Conservation (phyloP, 1,140 invertebrate genomes). For the Triops longicaudatus region DNA sequence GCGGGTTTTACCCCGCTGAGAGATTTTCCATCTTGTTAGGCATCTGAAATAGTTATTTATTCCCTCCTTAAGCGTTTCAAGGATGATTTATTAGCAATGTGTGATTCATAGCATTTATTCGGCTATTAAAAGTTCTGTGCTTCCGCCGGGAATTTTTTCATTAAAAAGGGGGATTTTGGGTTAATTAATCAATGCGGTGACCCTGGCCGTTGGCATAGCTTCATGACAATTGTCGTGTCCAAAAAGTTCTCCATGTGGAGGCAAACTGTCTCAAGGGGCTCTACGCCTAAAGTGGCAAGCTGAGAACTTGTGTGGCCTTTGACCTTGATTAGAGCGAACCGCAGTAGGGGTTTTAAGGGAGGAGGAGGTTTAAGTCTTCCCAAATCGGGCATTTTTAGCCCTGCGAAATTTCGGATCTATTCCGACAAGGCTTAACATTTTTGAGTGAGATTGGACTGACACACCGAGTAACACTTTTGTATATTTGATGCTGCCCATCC, state of each 20-base stretch:
- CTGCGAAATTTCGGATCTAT: background rate
- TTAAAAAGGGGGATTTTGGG: background rate
- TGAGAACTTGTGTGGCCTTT: slow-evolving; percentile 11
- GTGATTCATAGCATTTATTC: background rate
- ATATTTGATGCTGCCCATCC: too few species aligned
- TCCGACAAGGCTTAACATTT: background rate
- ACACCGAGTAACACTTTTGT: background rate
- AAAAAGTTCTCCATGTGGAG: background rate
- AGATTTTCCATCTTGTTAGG: background rate
- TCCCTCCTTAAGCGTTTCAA: background rate
- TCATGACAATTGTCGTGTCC: background rate
- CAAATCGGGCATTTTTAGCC: background rate
- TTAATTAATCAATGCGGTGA: background rate
- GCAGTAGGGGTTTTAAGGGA: background rate
- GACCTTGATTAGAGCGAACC: slow-evolving; percentile 2
- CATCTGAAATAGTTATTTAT: background rate
- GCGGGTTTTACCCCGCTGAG: background rate
- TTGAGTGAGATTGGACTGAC: background rate
- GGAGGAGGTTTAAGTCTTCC: background rate
- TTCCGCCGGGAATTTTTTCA: too few species aligned
- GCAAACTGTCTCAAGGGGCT: background rate
- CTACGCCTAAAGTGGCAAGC: slow-evolving; percentile 14
- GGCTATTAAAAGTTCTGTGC: too few species aligned
- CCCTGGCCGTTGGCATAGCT: background rate
- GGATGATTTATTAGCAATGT: background rate